phyloP scores from a whole-genome alignment of 2,888 invertebrate genomes.

The Melipona beecheii region DNA sequence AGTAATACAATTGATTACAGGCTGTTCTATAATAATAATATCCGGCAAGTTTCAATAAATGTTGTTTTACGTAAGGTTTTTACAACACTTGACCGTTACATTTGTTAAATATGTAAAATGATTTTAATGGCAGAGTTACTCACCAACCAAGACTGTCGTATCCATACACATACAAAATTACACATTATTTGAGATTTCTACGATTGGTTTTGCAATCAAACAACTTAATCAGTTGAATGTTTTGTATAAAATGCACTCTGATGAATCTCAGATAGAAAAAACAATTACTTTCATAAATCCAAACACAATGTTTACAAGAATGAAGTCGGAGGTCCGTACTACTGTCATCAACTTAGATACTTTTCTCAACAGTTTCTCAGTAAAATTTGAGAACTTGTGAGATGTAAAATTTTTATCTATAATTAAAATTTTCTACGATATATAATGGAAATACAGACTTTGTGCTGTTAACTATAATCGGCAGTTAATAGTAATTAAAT shows the following conservation, averaged over 20 bases:
- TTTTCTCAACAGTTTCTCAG: neutral
- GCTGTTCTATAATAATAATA: neutral
- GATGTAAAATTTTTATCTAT: neutral
- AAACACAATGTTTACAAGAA: conserved; percentile 73
- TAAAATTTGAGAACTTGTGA: neutral
- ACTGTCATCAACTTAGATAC: conserved; percentile 58
- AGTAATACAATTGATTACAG: neutral
- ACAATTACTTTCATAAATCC: conserved; percentile 55
- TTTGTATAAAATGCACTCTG: conserved; percentile 6
- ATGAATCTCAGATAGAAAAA: conserved; percentile 38
- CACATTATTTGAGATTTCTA: conserved; percentile 46
- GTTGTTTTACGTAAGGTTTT: neutral
- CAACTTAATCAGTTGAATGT: conserved; percentile 22
- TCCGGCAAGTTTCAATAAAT: neutral
- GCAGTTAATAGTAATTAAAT: conserved; percentile 25
- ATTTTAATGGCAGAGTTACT: conserved; percentile 67
- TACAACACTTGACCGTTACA: conserved; percentile 25
- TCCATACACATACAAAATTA: conserved; percentile 62
- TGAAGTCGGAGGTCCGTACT: conserved; percentile 62
- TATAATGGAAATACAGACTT: conserved; percentile 4
- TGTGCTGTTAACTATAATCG: neutral
- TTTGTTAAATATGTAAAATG: conserved; percentile 44
- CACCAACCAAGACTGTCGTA: conserved; percentile 62
- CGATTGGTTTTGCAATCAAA: conserved; percentile 1
- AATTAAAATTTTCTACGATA: neutral